Evolutionary conservation across 2,113 vertebrate species (phyloP).

Genomic region (Pogona vitticeps): DNA sequence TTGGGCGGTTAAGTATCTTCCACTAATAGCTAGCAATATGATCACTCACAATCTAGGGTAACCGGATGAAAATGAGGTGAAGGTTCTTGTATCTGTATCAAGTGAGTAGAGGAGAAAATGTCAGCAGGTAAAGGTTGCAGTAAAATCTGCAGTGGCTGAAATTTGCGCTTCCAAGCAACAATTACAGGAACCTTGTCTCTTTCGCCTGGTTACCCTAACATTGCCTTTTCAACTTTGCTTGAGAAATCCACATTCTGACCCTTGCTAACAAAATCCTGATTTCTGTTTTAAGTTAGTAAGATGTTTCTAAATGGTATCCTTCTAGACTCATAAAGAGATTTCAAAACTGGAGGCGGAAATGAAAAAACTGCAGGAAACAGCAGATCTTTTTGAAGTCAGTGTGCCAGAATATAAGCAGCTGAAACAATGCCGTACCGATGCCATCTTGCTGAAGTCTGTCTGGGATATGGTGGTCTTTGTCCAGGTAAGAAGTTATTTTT

Average conservation of each 20-base stretch:
- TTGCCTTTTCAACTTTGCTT: not conserved
- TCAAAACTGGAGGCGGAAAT: conserved; percentile 75
- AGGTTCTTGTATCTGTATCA: no score
- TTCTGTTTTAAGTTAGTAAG: not conserved
- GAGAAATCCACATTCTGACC: not conserved
- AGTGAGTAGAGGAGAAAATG: no score
- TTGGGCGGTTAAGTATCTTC: no score
- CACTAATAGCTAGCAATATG: no score
- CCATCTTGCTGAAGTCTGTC: conserved; percentile 77
- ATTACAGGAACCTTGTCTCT: no score
- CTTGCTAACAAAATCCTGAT: not conserved
- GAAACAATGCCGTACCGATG: conserved; percentile 76
- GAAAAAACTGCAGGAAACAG: conserved; percentile 75
- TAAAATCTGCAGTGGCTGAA: no score
- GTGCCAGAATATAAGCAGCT: conserved; percentile 81
- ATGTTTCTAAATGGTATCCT: not conserved
- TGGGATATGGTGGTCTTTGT: conserved; percentile 82
- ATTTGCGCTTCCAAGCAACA: no score
- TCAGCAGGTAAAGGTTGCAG: no score
- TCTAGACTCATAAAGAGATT: conserved; percentile 65
- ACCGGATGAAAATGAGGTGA: no score
- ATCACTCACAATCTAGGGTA: no score
- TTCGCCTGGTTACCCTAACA: no score
- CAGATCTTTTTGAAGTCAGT: conserved; percentile 80
- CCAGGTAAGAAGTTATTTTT: conserved; percentile 62